Conservation (phyloP, 2,888 invertebrate species). For the Globia sparganii region DNA sequence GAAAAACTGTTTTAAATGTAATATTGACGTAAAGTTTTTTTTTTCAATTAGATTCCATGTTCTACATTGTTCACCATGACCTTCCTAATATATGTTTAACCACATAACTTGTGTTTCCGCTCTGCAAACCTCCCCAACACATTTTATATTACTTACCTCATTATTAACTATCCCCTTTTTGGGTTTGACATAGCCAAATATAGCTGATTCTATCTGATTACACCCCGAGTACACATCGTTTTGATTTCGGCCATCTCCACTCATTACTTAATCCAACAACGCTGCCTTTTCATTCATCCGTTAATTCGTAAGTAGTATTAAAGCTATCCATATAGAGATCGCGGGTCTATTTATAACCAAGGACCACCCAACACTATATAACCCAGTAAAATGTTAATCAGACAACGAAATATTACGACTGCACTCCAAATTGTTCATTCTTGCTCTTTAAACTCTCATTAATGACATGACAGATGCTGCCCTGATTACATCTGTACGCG, state of each 20-base stretch:
- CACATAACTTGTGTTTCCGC: too few species aligned
- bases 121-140: too few species aligned
- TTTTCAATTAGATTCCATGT: too few species aligned
- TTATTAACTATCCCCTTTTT: background rate
- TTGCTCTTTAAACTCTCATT: slow-evolving; percentile 56
- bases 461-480: slow-evolving; percentile 59
- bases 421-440: slow-evolving; percentile 53
- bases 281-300: background rate
- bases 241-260: background rate
- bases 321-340: background rate
- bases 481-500: slow-evolving; percentile 60
- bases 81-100: too few species aligned
- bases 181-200: background rate
- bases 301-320: background rate
- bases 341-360: slow-evolving; percentile 14
- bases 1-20: too few species aligned
- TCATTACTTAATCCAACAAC: background rate
- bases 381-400: slow-evolving; percentile 48
- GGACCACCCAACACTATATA: slow-evolving; percentile 42
- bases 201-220: background rate
- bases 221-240: background rate
- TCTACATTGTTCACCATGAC: too few species aligned
- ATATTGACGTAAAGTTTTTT: too few species aligned
- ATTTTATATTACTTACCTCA: background rate
- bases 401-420: slow-evolving; percentile 51